Evolutionary conservation across 2,113 vertebrate species (phyloP).

Genomic region (Sarotherodon lohbergeri): DNA sequence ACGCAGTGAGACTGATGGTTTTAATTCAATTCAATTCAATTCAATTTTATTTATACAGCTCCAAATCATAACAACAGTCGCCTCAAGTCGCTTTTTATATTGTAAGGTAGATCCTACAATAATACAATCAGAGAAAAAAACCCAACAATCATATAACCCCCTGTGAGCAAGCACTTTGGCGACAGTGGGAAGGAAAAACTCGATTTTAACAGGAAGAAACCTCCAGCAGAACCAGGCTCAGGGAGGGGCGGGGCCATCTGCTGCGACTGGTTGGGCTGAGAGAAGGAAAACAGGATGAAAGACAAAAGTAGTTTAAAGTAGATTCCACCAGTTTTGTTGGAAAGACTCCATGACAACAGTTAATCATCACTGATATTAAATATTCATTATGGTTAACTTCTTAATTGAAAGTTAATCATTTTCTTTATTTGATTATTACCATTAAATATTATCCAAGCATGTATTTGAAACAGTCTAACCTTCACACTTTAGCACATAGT

Average conservation of each 20-base stretch:
- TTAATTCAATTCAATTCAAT: not conserved
- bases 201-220: not conserved
- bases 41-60: not conserved
- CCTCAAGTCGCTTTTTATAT: fast-evolving
- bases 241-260: not conserved
- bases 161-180: not conserved
- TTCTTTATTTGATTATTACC: not conserved
- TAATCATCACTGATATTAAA: not conserved
- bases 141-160: not conserved
- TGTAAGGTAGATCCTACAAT: not conserved
- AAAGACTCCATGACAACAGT: not conserved
- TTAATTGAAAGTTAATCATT: not conserved
- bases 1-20: not conserved
- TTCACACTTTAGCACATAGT: not conserved
- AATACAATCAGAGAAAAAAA: not conserved
- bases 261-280: not conserved
- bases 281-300: not conserved
- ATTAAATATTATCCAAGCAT: not conserved
- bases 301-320: not conserved
- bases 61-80: not conserved
- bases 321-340: not conserved
- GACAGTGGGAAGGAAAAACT: not conserved
- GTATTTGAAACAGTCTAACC: not conserved
- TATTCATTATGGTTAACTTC: not conserved
- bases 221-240: not conserved